phyloP scores from a whole-genome alignment of 2,797 vertebrate species.

The Dendrocincla fuliginosa region DNA sequence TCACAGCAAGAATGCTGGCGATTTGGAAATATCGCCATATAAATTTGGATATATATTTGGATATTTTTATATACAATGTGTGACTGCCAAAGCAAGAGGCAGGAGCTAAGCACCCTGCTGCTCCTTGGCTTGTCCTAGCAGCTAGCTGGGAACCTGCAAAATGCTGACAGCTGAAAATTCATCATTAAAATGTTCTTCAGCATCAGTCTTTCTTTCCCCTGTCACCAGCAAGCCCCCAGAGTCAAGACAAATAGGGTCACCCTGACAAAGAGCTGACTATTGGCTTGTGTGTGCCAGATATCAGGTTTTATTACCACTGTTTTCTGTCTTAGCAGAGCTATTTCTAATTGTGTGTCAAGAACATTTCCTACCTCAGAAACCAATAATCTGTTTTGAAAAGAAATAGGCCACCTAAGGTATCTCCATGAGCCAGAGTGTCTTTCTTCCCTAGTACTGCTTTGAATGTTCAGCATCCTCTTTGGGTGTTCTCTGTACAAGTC shows the following conservation, averaged over 20 bases:
- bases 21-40: too few species aligned
- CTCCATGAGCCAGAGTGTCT: not conserved
- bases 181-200: not conserved
- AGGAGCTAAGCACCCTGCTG: not conserved
- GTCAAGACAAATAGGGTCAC: conserved; percentile 23
- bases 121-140: not conserved
- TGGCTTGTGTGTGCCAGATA: not conserved
- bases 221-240: not conserved
- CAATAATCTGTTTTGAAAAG: not conserved
- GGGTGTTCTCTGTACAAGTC: not conserved
- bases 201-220: not conserved
- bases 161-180: not conserved
- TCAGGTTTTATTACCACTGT: not conserved
- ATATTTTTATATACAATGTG: accelerated
- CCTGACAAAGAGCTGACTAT: conserved; percentile 47
- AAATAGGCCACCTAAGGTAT: not conserved
- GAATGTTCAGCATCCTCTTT: not conserved
- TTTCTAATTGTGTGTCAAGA: conserved; percentile 18
- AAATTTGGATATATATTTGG: too few species aligned
- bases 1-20: not conserved
- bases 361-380: not conserved
- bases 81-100: not conserved
- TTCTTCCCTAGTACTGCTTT: not conserved
- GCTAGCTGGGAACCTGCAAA: not conserved
- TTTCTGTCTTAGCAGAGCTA: not conserved